Evolutionary conservation across 2,797 vertebrate genomes (phyloP).

Genomic region (Halcyon smyrnensis): DNA sequence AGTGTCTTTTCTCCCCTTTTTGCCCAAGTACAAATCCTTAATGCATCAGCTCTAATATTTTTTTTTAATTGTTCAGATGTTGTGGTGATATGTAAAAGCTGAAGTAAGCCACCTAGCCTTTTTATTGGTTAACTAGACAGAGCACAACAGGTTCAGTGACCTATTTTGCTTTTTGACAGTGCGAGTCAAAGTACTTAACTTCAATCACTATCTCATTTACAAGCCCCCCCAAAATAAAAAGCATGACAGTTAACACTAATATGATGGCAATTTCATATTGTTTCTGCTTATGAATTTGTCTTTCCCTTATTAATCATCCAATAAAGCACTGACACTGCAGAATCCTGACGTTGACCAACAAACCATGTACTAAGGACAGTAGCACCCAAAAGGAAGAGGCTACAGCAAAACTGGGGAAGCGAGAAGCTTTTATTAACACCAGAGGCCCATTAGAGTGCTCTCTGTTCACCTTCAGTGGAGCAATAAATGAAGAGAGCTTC

Average conservation of each 20-base stretch:
- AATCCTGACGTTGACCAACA: constrained; percentile 97
- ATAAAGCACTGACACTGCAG: constrained; percentile 98
- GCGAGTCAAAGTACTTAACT: constrained; percentile 83
- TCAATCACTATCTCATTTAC: constrained; percentile 85
- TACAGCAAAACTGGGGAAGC: constrained; percentile 82
- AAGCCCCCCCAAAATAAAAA: constrained; percentile 78
- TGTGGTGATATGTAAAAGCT: neutral
- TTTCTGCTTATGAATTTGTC: constrained; percentile 97
- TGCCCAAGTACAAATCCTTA: constrained; percentile 41
- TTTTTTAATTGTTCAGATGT: constrained; percentile 9
- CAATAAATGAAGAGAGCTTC: constrained; percentile 99
- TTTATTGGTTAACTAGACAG: constrained; percentile 80
- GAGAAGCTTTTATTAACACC: constrained; percentile 96
- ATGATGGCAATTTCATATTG: constrained; percentile 89
- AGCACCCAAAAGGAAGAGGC: constrained; percentile 91
- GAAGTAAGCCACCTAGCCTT: constrained; percentile 45
- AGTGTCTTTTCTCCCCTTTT: constrained; percentile 2
- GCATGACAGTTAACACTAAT: constrained; percentile 83
- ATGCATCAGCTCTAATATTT: neutral
- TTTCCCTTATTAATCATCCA: constrained; percentile 99
- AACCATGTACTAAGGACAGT: constrained; percentile 99
- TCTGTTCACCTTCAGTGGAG: constrained; percentile 99
- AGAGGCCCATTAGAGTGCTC: constrained; percentile 97
- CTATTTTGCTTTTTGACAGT: constrained; percentile 82
- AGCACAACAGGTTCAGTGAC: constrained; percentile 79